Percentiles rank a stretch among this genome's conserved stretches.
These are phyloP conservation scores for Caenorhabditis afra DNA, from an alignment of 2,888 invertebrate genomes.

Conservation along the genomic window DNA sequence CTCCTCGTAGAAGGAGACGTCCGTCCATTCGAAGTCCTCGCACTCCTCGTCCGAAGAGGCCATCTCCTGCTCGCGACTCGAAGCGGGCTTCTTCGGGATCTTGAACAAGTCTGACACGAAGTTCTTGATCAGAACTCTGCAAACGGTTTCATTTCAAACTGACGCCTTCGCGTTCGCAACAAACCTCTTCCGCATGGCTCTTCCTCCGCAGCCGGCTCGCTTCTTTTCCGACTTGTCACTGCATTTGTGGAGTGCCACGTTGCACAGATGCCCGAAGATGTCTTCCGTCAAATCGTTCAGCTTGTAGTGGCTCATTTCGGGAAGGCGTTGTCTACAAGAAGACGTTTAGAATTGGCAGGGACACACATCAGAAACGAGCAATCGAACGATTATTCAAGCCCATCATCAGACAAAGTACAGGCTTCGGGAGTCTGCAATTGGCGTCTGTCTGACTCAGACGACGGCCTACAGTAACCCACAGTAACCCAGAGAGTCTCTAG, in stretches of 20 bases:
- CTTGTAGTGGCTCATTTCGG: conserved; percentile 45
- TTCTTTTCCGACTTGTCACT: conserved; percentile 68
- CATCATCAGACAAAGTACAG: too few relatives aligned
- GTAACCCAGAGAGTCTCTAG: too few relatives aligned
- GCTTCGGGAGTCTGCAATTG: too few relatives aligned
- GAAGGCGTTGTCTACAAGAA: neutral
- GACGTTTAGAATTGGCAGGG: neutral
- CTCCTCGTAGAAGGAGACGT: conserved; percentile 44
- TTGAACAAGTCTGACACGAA: conserved; percentile 67
- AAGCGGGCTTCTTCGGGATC: conserved; percentile 53
- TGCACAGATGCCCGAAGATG: conserved; percentile 68
- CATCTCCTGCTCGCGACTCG: conserved; percentile 47
- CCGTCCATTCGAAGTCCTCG: conserved; percentile 50
- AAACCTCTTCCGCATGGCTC: conserved; percentile 67
- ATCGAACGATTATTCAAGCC: neutral
- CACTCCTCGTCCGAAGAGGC: conserved; percentile 50
- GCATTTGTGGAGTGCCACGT: conserved; percentile 71
- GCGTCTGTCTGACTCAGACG: too few relatives aligned
- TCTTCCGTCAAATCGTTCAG: conserved; percentile 59
- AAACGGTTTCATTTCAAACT: conserved; percentile 5
- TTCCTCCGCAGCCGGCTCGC: conserved; percentile 70
- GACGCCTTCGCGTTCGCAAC: conserved; percentile 18
- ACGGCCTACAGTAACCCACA: too few relatives aligned
- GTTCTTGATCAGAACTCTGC: conserved; percentile 70
- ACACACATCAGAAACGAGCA: neutral